Conservation (phyloP, 2,888 invertebrate genomes). For the Neria commutata region DNA sequence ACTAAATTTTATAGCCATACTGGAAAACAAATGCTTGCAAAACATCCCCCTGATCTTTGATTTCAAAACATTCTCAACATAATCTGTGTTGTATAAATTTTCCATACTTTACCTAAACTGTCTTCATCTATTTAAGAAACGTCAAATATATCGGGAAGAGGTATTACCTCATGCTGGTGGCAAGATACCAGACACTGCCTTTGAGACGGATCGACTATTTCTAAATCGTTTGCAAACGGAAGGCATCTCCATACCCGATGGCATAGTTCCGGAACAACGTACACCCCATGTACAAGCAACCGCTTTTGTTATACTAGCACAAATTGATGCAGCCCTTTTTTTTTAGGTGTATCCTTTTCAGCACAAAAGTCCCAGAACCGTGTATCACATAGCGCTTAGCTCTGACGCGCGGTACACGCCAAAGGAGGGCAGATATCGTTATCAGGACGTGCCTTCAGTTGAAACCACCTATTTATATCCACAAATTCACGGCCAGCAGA, state of each 20-base stretch:
- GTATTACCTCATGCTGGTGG: slow-evolving; percentile 68
- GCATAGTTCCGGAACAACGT: slow-evolving; percentile 65
- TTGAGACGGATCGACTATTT: slow-evolving; percentile 66
- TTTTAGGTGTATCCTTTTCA: slow-evolving; percentile 57
- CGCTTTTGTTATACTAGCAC: not conserved
- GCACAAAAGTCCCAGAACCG: slow-evolving; percentile 52
- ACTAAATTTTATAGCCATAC: no score
- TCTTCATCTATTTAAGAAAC: slow-evolving; percentile 62
- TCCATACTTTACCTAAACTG: no score
- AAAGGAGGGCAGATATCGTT: slow-evolving; percentile 63
- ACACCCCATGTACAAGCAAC: slow-evolving; percentile 53
- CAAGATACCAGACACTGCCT: slow-evolving; percentile 70
- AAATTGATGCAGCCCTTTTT: not conserved
- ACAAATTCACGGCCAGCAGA: slow-evolving; percentile 52
- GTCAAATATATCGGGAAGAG: slow-evolving; percentile 70
- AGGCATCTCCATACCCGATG: slow-evolving; percentile 68
- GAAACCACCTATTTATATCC: slow-evolving; percentile 69
- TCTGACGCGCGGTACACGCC: slow-evolving; percentile 65
- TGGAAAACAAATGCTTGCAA: no score
- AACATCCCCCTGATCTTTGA: no score
- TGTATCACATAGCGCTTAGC: slow-evolving; percentile 63
- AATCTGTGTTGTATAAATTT: no score
- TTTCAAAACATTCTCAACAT: not conserved
- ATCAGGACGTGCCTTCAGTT: slow-evolving; percentile 60
- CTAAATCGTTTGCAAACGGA: slow-evolving; percentile 69